Base-by-base conservation (phyloP, 2,113 vertebrate genomes). In the Raja brachyura region DNA sequence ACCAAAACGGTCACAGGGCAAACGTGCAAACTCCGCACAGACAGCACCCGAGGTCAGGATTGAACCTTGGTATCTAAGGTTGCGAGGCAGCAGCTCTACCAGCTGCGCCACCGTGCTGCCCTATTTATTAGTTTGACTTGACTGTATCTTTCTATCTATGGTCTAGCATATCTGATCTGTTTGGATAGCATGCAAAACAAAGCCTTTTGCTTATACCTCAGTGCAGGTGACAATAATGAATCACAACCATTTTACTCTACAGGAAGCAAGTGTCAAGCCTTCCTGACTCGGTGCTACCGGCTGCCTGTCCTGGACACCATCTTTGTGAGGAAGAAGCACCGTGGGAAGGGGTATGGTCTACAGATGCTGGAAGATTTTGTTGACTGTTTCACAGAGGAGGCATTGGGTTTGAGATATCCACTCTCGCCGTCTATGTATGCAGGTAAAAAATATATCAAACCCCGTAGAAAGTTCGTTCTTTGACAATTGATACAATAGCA, bases 321-420 rank as follows among this genome's bases (percentile, higher is more conserved):
- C 93, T 98, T 98, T 95, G 95, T 99, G 68, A 97, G 97, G 93
- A 98, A 97, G 93, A 94, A 95, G 93, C 94, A 97, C 54, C 95
- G 96, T 94, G 96, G 95, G 39, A 97, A 94, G 92, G 97, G 97
- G 74, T 94, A 94, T 93, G 97, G 96, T 0, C 94, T 98, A 28
- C 95, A 96, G 6, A 98, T 99, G 85, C 94, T 99, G 93, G 96
- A 98, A 94, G 97, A 99, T 94, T 99, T 97, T 94, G 97, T 98
- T 93, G 94, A 96, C 93, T 97, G 96, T 73, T 98, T 97, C 94
- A 94, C 94, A 93, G 97, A 97, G 66, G 94, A 96, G 0, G 10
- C 33, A 0, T 95, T 98, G 81, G 98, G 98, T 63, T 94, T 99
- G 33, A 95, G 95, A 75, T 98, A 96, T 93, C 98, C 98, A 0